Percentiles rank a stretch among this genome's conserved stretches.
Conservation (phyloP, 2,888 invertebrate species). For the Matsumyia berberina region DNA sequence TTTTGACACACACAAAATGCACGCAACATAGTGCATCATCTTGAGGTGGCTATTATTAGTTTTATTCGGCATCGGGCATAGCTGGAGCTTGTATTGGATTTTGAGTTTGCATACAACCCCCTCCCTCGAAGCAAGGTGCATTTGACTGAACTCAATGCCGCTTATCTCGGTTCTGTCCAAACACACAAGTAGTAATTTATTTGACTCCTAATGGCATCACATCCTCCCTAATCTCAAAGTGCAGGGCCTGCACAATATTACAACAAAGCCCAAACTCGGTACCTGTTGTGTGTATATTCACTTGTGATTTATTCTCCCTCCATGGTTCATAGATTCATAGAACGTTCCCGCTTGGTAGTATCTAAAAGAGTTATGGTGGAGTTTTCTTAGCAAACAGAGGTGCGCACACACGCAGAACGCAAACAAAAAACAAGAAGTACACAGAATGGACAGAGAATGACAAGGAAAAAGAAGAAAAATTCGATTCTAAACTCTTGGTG, state of each 20-base stretch:
- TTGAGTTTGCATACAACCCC: constrained; percentile 14
- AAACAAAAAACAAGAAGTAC: constrained; percentile 9
- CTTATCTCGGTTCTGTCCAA: constrained; percentile 63
- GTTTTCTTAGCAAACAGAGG: constrained; percentile 1
- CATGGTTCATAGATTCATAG: constrained; percentile 42
- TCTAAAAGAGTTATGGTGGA: constrained; percentile 58
- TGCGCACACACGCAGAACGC: constrained; percentile 12
- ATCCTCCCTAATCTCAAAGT: constrained; percentile 45
- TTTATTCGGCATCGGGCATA: constrained; percentile 21
- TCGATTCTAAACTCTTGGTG: constrained; percentile 36
- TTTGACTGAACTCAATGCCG: constrained; percentile 42
- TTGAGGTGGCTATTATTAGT: constrained; percentile 59
- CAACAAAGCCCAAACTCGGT: not conserved
- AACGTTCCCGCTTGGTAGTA: constrained; percentile 41
- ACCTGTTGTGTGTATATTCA: constrained; percentile 61
- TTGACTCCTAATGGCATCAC: constrained; percentile 52
- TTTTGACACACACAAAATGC: constrained; percentile 64
- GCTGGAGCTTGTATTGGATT: not conserved
- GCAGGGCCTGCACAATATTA: constrained; percentile 21
- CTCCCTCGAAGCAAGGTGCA: constrained; percentile 54
- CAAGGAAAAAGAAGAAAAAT: constrained; percentile 24
- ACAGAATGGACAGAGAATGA: constrained; percentile 33
- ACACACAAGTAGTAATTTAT: constrained; percentile 58
- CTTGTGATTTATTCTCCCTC: constrained; percentile 54
- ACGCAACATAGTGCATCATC: constrained; percentile 23